phyloP scores from a whole-genome alignment of 2,113 vertebrate genomes.

The Chaetodon trifascialis region DNA sequence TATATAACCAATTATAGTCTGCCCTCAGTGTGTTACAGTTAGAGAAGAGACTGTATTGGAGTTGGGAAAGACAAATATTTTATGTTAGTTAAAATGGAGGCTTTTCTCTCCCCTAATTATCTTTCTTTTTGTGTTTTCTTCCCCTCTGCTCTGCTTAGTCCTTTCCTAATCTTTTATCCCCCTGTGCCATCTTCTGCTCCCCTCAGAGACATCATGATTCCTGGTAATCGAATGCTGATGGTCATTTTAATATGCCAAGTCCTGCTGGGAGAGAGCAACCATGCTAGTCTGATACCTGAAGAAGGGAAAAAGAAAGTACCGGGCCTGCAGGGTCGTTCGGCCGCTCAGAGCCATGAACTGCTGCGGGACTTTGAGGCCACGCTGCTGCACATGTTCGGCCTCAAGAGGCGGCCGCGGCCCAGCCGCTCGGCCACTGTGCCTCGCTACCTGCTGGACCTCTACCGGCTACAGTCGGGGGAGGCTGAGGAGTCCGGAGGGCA shows the following conservation, averaged over 20 bases:
- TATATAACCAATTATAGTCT: conserved; percentile 77
- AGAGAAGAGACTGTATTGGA: not conserved
- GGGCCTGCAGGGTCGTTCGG: conserved; percentile 92
- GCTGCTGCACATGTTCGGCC: conserved; percentile 98
- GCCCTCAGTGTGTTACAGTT: conserved; percentile 39
- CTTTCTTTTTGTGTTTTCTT: conserved; percentile 50
- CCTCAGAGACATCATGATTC: conserved; percentile 99
- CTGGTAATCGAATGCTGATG: conserved; percentile 99
- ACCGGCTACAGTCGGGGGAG: conserved; percentile 96
- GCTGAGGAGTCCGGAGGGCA: conserved; percentile 90
- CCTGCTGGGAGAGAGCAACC: conserved; percentile 97
- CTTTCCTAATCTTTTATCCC: conserved; percentile 62
- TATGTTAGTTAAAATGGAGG: conserved; percentile 10
- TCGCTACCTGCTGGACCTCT: conserved; percentile 97
- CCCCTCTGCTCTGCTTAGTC: not conserved
- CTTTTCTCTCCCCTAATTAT: conserved; percentile 29
- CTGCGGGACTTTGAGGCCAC: conserved; percentile 98
- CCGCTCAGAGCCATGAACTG: conserved; percentile 95
- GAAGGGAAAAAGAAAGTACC: conserved; percentile 96
- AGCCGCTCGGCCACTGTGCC: conserved; percentile 92
- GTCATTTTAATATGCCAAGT: conserved; percentile 99
- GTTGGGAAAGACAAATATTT: not conserved
- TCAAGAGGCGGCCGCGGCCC: conserved; percentile 94
- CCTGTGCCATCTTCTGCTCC: conserved; percentile 59
- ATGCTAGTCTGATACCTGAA: conserved; percentile 99